These are phyloP conservation scores for Microlaimidae sp. DNA, from an alignment of 2,888 invertebrate species.

Conservation along the genomic window DNA sequence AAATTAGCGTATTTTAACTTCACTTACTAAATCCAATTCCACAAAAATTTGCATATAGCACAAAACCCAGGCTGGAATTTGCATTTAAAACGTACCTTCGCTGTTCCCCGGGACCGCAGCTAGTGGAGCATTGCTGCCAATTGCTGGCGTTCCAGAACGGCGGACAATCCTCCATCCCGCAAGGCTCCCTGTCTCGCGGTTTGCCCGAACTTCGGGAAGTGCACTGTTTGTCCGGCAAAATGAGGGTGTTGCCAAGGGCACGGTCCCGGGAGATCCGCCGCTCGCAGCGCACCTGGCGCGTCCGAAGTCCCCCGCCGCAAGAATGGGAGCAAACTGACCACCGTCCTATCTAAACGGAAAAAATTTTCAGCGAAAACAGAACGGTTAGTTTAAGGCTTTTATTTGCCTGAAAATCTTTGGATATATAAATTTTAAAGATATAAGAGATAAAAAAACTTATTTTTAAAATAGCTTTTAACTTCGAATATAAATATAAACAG, in stretches of 20 bases:
- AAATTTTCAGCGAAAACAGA: no score
- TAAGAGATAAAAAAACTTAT: no score
- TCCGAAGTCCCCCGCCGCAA: slow-evolving; percentile 83
- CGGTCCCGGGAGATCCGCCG: slow-evolving; percentile 48
- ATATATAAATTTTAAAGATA: no score
- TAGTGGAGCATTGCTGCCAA: slow-evolving; percentile 55
- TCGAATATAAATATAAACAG: no score
- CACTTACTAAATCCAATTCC: no score
- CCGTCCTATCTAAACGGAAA: slow-evolving; percentile 18
- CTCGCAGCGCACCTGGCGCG: slow-evolving; percentile 61
- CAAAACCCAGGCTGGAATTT: no score
- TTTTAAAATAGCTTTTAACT: no score
- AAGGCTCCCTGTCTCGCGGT: slow-evolving; percentile 47
- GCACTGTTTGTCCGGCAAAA: slow-evolving; percentile 82
- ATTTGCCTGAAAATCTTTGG: no score
- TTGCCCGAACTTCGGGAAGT: slow-evolving; percentile 45
- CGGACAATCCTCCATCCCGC: slow-evolving; percentile 80
- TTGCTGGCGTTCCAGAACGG: slow-evolving; percentile 62
- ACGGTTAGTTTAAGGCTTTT: no score
- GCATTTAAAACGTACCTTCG: slow-evolving; percentile 61
- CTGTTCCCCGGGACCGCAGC: slow-evolving; percentile 80
- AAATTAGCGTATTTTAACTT: no score
- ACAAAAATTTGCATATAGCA: no score
- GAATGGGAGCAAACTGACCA: slow-evolving; percentile 56
- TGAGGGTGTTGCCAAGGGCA: slow-evolving; percentile 67